Conservation (phyloP, 2,888 invertebrate species). For the Erebia palarica region DNA sequence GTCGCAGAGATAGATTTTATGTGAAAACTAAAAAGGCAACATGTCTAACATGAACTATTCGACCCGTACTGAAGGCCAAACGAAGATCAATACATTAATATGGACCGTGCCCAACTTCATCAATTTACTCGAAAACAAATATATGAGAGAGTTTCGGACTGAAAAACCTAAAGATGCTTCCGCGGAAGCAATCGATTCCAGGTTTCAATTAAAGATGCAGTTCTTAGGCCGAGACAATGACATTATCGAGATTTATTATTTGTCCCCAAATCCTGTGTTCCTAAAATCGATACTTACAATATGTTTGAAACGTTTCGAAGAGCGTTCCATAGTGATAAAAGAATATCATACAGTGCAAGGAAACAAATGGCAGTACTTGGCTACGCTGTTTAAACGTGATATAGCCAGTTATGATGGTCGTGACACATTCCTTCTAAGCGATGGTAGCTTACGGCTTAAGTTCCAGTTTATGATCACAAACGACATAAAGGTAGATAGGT, state of each 20-base stretch:
- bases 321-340: constrained; percentile 69
- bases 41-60: constrained; percentile 63
- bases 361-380: constrained; percentile 75
- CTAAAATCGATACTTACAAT: constrained; percentile 68
- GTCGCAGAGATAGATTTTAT: background rate
- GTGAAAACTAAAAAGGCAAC: background rate
- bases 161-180: constrained; percentile 57
- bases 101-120: constrained; percentile 72
- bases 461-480: constrained; percentile 72
- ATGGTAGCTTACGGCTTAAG: constrained; percentile 70
- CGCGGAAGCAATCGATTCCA: constrained; percentile 49
- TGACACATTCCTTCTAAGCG: constrained; percentile 65
- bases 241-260: constrained; percentile 70
- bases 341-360: constrained; percentile 72
- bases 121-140: constrained; percentile 62
- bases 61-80: constrained; percentile 70
- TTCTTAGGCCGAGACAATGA: constrained; percentile 71
- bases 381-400: constrained; percentile 69
- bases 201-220: constrained; percentile 72
- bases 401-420: constrained; percentile 62
- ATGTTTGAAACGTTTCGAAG: constrained; percentile 70
- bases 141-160: constrained; percentile 64
- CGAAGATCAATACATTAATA: constrained; percentile 68
- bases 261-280: constrained; percentile 67
- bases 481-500: constrained; percentile 65